phyloP scores from a whole-genome alignment of 2,797 vertebrate species.

The Clarias platycephalus region DNA sequence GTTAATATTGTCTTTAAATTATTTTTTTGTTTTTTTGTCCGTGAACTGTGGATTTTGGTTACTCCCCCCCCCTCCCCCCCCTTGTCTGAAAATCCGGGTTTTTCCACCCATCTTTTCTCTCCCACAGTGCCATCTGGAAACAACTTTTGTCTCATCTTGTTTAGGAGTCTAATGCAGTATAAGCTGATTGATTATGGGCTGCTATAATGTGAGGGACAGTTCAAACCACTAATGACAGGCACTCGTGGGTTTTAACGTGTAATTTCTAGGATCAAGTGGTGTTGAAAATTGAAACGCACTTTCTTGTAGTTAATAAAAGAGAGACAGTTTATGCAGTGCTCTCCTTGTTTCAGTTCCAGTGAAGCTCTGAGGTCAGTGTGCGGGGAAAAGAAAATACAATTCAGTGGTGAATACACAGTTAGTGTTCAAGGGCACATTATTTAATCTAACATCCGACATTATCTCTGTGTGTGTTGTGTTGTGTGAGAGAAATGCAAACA shows the following conservation, averaged over 20 bases:
- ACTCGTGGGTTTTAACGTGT: not conserved
- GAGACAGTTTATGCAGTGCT: not conserved
- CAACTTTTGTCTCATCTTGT: slow-evolving; percentile 21
- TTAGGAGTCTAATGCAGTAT: slow-evolving; percentile 11
- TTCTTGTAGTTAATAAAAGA: not conserved
- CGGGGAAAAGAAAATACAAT: too few species aligned
- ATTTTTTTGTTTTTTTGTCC: not conserved
- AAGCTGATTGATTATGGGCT: slow-evolving; percentile 23
- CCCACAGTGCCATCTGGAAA: slow-evolving; percentile 25
- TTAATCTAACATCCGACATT: not conserved
- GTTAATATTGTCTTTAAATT: not conserved
- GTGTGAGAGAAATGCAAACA: not conserved
- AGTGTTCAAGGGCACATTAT: not conserved
- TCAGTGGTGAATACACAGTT: not conserved
- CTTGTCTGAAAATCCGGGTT: not conserved
- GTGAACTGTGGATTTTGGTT: not conserved
- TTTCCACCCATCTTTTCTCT: not conserved
- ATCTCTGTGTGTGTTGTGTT: not conserved
- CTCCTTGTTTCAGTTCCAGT: not conserved
- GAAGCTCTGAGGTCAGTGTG: not conserved
- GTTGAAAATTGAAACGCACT: not conserved
- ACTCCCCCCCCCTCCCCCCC: not conserved
- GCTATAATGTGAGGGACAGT: not conserved
- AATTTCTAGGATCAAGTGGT: not conserved
- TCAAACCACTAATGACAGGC: not conserved